A percentile compares a stretch with the other conserved stretches of the same genome.
phyloP scores from a whole-genome alignment of 2,888 invertebrate genomes.

The Andricus quercusramuli region DNA sequence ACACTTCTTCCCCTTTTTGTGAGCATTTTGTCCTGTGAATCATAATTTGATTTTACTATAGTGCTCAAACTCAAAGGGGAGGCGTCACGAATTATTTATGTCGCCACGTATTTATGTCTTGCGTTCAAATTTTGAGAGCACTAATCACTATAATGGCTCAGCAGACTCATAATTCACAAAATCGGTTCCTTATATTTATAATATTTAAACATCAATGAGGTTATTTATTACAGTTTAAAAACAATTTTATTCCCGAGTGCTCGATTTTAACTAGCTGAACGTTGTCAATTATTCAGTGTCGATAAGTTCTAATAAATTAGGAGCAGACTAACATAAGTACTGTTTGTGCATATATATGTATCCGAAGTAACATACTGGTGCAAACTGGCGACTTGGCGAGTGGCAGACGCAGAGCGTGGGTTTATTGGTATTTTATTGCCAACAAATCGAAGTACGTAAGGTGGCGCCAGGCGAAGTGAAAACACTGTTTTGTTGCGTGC shows the following conservation, averaged over 20 bases:
- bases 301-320: slow-evolving; percentile 35
- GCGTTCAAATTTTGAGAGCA: not conserved
- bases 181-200: not conserved
- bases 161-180: not conserved
- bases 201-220: not conserved
- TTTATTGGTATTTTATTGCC: slow-evolving; percentile 38
- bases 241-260: slow-evolving; percentile 4
- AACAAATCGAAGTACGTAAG: slow-evolving; percentile 30
- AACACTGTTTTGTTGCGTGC: slow-evolving; percentile 26
- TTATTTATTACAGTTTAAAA: slow-evolving; percentile 32
- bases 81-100: no score
- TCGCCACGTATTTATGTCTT: not conserved
- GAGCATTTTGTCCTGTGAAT: no score
- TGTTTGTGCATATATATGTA: not conserved
- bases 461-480: slow-evolving; percentile 34
- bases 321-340: not conserved
- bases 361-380: not conserved
- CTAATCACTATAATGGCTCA: not conserved
- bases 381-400: not conserved
- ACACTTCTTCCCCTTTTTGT: no score
- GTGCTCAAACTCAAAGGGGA: no score
- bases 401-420: slow-evolving; percentile 18
- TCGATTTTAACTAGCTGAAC: slow-evolving; percentile 11
- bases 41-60: no score
- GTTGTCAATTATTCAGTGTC: slow-evolving; percentile 40